These are phyloP conservation scores for Drosophila teissieri DNA, from an alignment of 1,140 invertebrate genomes.

Conservation along the genomic window DNA sequence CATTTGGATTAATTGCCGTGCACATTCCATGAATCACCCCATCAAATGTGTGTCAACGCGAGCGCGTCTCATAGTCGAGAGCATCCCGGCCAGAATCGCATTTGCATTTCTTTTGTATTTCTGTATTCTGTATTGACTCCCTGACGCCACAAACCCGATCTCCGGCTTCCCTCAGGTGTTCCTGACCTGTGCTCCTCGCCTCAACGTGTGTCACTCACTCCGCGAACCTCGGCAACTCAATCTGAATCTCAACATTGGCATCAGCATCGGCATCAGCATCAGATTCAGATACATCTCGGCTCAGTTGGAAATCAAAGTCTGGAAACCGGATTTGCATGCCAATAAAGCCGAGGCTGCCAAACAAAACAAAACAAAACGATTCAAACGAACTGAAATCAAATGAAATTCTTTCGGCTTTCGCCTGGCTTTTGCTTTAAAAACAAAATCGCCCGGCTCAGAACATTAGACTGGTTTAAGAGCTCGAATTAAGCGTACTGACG, in stretches of 20 bases:
- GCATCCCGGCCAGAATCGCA: slow-evolving; percentile 17
- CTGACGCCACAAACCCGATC: slow-evolving; percentile 64
- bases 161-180: slow-evolving; percentile 30
- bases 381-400: slow-evolving; percentile 23
- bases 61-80: slow-evolving; percentile 52
- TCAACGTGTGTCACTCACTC: slow-evolving; percentile 72
- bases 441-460: slow-evolving; percentile 70
- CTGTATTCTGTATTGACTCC: neutral
- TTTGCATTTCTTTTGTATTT: slow-evolving; percentile 67
- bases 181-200: slow-evolving; percentile 42
- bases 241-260: slow-evolving; percentile 5
- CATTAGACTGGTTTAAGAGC: slow-evolving; percentile 77
- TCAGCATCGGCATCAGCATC: slow-evolving; percentile 15
- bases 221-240: slow-evolving; percentile 33
- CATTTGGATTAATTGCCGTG: slow-evolving; percentile 66
- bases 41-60: slow-evolving; percentile 71
- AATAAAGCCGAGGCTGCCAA: slow-evolving; percentile 17
- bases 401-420: slow-evolving; percentile 63
- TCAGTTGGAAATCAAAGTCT: slow-evolving; percentile 58
- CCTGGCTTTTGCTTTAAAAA: slow-evolving; percentile 70
- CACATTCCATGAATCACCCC: slow-evolving; percentile 50
- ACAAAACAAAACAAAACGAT: slow-evolving; percentile 31
- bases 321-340: slow-evolving; percentile 66
- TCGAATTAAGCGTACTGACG: slow-evolving; percentile 55
- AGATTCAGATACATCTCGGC: slow-evolving; percentile 35